Conservation (phyloP, 2,113 vertebrate genomes). For the Salminus brasiliensis region DNA sequence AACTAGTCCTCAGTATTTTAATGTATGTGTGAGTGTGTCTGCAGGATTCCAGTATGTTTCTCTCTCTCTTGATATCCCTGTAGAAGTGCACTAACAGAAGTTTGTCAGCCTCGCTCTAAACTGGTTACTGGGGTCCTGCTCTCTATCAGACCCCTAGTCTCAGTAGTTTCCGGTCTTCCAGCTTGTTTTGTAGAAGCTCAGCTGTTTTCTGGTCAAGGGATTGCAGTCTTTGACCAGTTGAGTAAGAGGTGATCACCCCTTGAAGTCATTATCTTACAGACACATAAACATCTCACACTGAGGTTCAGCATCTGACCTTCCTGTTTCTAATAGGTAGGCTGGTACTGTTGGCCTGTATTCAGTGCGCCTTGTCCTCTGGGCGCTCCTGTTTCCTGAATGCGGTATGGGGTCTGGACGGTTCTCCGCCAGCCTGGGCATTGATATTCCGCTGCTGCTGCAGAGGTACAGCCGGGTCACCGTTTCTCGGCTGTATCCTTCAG, state of each 20-base stretch:
- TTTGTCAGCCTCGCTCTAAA: neutral
- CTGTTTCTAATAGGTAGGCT: slow-evolving; percentile 22
- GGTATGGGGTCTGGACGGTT: slow-evolving; percentile 2
- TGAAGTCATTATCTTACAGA: slow-evolving; percentile 7
- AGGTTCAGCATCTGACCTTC: slow-evolving; percentile 18
- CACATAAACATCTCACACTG: neutral
- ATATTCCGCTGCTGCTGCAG: slow-evolving; percentile 35
- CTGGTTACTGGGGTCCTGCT: neutral
- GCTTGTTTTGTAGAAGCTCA: neutral
- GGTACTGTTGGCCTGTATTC: slow-evolving; percentile 22
- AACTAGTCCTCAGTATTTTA: neutral
- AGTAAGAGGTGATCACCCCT: neutral
- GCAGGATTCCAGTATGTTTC: neutral
- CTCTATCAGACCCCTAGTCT: neutral
- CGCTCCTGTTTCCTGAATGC: slow-evolving; percentile 9
- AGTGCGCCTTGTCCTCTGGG: slow-evolving; percentile 21
- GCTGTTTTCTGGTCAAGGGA: neutral
- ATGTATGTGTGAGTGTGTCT: neutral
- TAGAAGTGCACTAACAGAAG: neutral
- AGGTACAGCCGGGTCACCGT: slow-evolving; percentile 38
- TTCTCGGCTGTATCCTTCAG: slow-evolving; percentile 11
- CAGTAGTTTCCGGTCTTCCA: neutral
- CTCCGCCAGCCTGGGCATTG: slow-evolving; percentile 24
- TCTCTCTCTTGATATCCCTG: neutral
- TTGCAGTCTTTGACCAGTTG: neutral